Evolutionary conservation across 2,113 vertebrate genomes (phyloP), one percentile per base, ranked within the genome.

Genomic region (Etia nguti): DNA sequence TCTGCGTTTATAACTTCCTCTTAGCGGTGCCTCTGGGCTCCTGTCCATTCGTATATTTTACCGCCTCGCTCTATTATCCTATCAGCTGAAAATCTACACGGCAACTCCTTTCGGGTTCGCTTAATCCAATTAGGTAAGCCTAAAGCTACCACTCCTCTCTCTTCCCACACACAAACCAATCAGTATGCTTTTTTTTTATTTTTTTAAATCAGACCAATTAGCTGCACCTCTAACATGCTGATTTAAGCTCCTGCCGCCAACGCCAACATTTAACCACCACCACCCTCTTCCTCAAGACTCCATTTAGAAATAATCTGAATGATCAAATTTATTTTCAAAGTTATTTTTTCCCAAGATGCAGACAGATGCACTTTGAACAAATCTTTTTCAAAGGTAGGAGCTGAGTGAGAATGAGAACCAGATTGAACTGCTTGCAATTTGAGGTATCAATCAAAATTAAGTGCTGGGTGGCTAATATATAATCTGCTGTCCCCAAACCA

Each of bases 61-160:
- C 26, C 34, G 11, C 62, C 46, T 52, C 2, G 10, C 60, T 62
- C 36, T n/a, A 60, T 79, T 56, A 73, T 80, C 18, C 38, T 16
- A 86, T 83, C 79, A 60, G 79, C 46, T 84, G 54, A 48, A 55
- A 82, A 87, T 73, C 80, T 83, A 70, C 46, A 43, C 48, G 43
- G 36, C 16, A 68, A 55, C 59, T 80, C 26, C 22, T 87, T 82
- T 82, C 54, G 80, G 85, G 52, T 87, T 85, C 70, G 20, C 79
- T 80, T 89, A 86, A 85, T 92, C 85, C 86, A 86, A 86, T 92
- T 88, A 90, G 20, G 29, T 18, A 34, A 81, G 83, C 86, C 80
- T 68, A 79, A 77, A 86, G 83, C 83, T 75, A 86, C 80, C 84
- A 54, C 56, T 83, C 48, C 85, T 81, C 73, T 80, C 41, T 20